A percentile compares a stretch with the other conserved stretches of the same genome.
phyloP scores from a whole-genome alignment of 2,888 invertebrate species.

The Petrolisthes manimaculis region DNA sequence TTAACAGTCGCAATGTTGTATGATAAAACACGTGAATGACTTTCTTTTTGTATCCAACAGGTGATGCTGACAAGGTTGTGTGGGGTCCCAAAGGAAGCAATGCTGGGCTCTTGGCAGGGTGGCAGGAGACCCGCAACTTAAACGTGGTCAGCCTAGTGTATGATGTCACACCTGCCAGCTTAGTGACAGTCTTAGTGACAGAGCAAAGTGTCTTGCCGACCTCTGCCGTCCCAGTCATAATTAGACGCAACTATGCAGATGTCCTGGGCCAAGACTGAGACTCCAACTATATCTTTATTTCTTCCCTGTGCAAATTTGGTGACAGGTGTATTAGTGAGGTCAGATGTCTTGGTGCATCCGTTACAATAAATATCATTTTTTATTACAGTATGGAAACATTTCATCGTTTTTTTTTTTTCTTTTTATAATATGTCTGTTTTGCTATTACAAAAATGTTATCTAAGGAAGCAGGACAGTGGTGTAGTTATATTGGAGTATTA shows the following conservation, averaged over 20 bases:
- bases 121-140: constrained; percentile 46
- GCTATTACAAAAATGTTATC: no score
- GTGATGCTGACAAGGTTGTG: constrained; percentile 49
- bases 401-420: no score
- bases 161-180: constrained; percentile 56
- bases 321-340: neutral
- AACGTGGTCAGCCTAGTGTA: constrained; percentile 61
- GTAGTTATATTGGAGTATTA: no score
- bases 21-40: no score
- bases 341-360: no score
- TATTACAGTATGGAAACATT: no score
- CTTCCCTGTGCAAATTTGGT: no score
- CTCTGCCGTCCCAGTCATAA: constrained; percentile 60
- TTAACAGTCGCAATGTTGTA: no score
- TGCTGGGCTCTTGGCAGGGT: constrained; percentile 33
- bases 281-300: neutral
- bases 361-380: no score
- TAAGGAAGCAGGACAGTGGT: no score
- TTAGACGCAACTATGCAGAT: constrained; percentile 59
- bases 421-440: no score
- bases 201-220: constrained; percentile 57
- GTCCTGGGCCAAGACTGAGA: constrained; percentile 59
- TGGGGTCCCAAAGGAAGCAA: constrained; percentile 33
- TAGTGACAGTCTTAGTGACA: constrained; percentile 56
- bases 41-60: constrained; percentile 1